Evolutionary conservation across 2,113 vertebrate species (phyloP), one percentile per base, ranked within the genome.

Genomic region (Rhipidura dahli): DNA sequence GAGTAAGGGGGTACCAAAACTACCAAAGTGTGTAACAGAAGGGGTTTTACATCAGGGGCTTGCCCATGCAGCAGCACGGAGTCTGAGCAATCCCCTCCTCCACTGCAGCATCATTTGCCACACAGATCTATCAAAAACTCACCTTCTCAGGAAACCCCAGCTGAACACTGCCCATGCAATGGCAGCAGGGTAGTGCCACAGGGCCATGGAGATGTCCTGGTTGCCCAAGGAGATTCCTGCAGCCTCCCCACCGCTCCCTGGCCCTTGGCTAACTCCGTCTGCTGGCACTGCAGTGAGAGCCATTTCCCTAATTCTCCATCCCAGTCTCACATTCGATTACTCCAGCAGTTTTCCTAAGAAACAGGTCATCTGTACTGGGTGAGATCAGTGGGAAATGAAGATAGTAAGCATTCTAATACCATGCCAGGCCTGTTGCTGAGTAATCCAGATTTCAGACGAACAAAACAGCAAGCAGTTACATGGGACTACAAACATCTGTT

Each of bases 401-500:
- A 77, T 2, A n/a, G 30, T 2, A 23, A 63, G 39, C 40, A 49
- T 23, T 72, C 2, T 1, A 80, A 54, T 28, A 26, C 37, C 50
- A 63, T 2, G 4, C 23, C 30, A 70, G 79, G 44, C 61, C 75
- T 39, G 53, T 22, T 68, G 68, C 30, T 75, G 64, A 73, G 39
- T 78, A 92, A 93, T 78, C 64, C 90, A 57, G 64, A 94, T 57
- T 87, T 76, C 44, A 51, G 73, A 33, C 0, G 0, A 88, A 83
- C 76, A 63, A 90, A 93, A 86, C 4, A 30, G 40, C 8, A 5
- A 1, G 0, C 54, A 70, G 76, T 83, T 85, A 31, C 4, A 37
- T 26, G 37, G 47, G 40, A 60, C 88, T 45, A 56, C 71, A 89
- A 90, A 81, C 87, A 83, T 91, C 90, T 92, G 79, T 81, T 95